Evolutionary conservation across 2,888 invertebrate genomes (phyloP), one percentile per base, ranked within the genome.

Genomic region (Platynereis dumerilii): DNA sequence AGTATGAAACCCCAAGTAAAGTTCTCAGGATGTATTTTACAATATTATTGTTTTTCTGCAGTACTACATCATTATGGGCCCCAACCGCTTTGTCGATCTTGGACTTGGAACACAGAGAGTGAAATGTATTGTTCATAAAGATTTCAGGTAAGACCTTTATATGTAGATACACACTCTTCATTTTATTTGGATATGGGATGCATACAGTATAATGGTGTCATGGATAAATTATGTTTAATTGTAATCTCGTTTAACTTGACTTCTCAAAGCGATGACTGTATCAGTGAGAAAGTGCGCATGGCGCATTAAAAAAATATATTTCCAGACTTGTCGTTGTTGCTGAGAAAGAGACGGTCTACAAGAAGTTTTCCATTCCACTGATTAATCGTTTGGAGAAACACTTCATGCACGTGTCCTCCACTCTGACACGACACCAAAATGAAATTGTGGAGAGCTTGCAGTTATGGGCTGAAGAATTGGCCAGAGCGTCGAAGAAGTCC

Each of bases 341-440:
- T 22, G 81, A 80, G 67, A 79, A 80, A 68, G 65, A 78, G 53
- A 75, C 75, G 5, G 81, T 81, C 24, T 78, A 81, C 65, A 68
- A 78, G 52, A 77, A 77, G 68, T 82, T 82, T 62, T 81, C 82
- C 0, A 81, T 80, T 58, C 81, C 82, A 1, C 73, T 82, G 54
- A 81, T 82, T 67, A 82, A 82, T 70, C 71, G 81, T 22, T 72
- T 82, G 27, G 82, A 82, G 71, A 82, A 82, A 66, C 82, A 82
- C 68, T 82, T 80, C 72, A 75, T 85, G 42, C 74, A 79, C 26
- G 74, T 83, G 73, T 71, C 71, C 61, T 78, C 77, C 24, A 74
- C 80, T 68, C 69, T 80, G 60, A 69, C 69, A 1, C 53, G 60
- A 1, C 63, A 70, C n/a, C 78, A 80, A 65, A 67, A 71, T 26